Evolutionary conservation across 1,140 invertebrate genomes (phyloP).

Genomic region (Harpegnathos saltator): DNA sequence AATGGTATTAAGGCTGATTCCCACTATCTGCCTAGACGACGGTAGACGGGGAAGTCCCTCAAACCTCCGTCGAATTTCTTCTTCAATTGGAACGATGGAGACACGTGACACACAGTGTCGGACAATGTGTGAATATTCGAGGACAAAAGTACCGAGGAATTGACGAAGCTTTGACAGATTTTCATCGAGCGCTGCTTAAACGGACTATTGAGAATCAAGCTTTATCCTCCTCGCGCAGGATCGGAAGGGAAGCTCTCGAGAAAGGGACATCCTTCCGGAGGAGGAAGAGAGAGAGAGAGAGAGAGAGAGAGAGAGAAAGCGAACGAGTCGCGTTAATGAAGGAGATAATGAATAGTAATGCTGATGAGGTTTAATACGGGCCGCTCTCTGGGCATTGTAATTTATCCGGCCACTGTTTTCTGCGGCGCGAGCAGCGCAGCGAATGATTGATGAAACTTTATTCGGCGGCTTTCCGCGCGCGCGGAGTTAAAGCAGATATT

Average conservation of each 20-base stretch:
- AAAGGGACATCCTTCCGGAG: neutral
- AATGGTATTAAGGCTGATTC: too few species aligned
- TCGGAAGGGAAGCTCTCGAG: neutral
- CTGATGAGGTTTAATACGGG: slow-evolving; percentile 66
- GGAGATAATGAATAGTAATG: slow-evolving; percentile 67
- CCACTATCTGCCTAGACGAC: too few species aligned
- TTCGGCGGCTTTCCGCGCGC: slow-evolving; percentile 21
- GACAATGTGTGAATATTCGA: too few species aligned
- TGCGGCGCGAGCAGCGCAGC: slow-evolving; percentile 1
- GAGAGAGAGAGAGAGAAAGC: neutral
- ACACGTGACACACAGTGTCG: too few species aligned
- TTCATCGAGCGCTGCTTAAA: too few species aligned
- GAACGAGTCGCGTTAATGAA: slow-evolving; percentile 63
- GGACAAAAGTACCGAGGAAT: too few species aligned
- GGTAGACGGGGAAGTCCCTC: too few species aligned
- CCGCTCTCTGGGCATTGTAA: slow-evolving; percentile 47
- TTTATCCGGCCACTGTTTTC: slow-evolving; percentile 43
- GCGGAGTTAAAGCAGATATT: slow-evolving; percentile 56
- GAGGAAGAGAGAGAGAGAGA: slow-evolving; percentile 26
- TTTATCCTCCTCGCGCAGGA: slow-evolving; percentile 43
- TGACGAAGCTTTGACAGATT: too few species aligned
- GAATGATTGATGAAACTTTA: slow-evolving; percentile 65
- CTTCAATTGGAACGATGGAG: too few species aligned
- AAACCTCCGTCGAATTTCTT: too few species aligned
- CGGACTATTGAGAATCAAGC: too few species aligned